Conservation (phyloP, 2,888 invertebrate genomes). For the Nemurella pictetii region DNA sequence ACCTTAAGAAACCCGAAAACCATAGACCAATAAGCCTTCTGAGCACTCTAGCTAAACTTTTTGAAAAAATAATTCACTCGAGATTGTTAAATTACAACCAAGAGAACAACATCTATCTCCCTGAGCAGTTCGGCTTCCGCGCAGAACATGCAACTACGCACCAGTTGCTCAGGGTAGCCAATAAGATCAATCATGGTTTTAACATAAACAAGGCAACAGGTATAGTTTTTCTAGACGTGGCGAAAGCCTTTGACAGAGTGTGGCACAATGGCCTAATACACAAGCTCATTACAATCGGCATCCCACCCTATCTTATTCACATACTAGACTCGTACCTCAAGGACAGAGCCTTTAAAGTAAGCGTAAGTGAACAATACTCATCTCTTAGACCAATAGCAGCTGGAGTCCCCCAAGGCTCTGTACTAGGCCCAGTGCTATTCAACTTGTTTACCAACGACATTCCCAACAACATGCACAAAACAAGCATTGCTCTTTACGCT, state of each 20-base stretch:
- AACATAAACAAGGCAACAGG: neutral
- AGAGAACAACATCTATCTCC: neutral
- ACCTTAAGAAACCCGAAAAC: neutral
- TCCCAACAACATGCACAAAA: neutral
- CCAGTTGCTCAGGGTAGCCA: neutral
- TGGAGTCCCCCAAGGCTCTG: conserved; percentile 17
- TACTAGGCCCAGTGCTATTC: conserved; percentile 5
- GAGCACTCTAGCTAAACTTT: neutral
- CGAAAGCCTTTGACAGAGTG: neutral
- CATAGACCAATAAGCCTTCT: neutral
- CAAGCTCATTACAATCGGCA: neutral
- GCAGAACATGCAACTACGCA: neutral
- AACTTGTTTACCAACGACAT: conserved; percentile 2
- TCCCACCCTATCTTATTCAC: neutral
- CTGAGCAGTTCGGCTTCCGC: neutral
- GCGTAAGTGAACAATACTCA: neutral
- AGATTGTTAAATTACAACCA: neutral
- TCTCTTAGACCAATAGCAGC: neutral
- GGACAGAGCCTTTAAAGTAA: neutral
- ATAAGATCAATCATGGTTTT: neutral
- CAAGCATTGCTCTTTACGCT: neutral
- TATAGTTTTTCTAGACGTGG: neutral
- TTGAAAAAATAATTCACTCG: neutral
- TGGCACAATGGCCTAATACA: neutral
- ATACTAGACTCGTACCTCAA: neutral